Evolutionary conservation across 1,140 invertebrate species (phyloP), one percentile per base, ranked within the genome.

Genomic region (Drosophila ohnishii): DNA sequence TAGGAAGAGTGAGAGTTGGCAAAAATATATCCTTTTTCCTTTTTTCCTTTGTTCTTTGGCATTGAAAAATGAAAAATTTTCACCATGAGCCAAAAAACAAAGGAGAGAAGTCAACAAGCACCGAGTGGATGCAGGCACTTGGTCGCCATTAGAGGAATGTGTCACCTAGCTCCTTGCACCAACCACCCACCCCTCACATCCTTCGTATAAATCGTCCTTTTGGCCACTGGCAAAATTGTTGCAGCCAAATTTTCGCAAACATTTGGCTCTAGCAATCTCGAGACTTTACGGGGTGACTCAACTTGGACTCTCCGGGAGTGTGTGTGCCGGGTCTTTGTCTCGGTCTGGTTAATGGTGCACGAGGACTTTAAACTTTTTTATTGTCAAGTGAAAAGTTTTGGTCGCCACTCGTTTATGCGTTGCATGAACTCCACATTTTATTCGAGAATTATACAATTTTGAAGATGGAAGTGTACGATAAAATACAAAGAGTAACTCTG

Each of bases 221-320:
- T 65, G 51, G 62, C 65, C 63, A 70, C 48, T 53, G 69, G 64
- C 77, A 51, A 77, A 74, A 80, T 77, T 80, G 73, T 77, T 85
- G 73, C 77, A 50, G 66, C 56, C 72, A 69, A 71, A 80, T 84
- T 80, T 66, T 78, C 75, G 76, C 80, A 78, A 71, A 77, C 57
- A 75, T 71, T 75, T 65, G 50, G 65, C 60, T 47, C 22, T 45
- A 34, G 59, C 58, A 73, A 73, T 53, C 39, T 58, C 25, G 45
- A 64, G 65, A 84, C 64, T 73, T 73, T 77, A 75, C 45, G 59
- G 70, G 51, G 30, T 42, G 62, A 74, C 66, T 83, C 59, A 80
- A 53, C 69, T 71, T 55, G 51, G 50, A 51, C 19, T 37, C 22
- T 11, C 44, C n/a, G 39, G 10, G 14, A 30, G 40, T 55, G 30